Percentiles rank a stretch among this genome's conserved stretches.
These are phyloP conservation scores for Anoplopoma fimbria DNA, from an alignment of 2,113 vertebrate genomes.

Conservation along the genomic window DNA sequence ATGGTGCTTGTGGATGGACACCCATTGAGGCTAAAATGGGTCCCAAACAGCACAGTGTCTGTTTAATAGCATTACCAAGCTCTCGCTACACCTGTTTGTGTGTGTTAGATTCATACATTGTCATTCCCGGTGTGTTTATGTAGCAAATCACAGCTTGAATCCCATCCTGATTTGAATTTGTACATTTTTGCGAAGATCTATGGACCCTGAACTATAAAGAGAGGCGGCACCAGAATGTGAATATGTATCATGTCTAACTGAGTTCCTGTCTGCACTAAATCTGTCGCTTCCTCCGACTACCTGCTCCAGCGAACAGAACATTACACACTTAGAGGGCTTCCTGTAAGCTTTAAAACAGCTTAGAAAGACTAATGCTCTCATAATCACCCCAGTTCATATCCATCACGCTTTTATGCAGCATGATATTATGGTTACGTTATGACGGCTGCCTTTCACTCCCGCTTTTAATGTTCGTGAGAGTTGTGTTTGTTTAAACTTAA, in stretches of 20 bases:
- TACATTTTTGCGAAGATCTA: conserved; percentile 23
- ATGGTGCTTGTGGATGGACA: conserved; percentile 56
- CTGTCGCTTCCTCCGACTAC: conserved; percentile 40
- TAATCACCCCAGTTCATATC: conserved; percentile 61
- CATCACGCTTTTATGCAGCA: conserved; percentile 56
- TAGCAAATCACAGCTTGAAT: conserved; percentile 49
- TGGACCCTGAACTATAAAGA: conserved; percentile 4
- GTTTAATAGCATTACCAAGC: conserved; percentile 40
- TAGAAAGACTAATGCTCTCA: conserved; percentile 60
- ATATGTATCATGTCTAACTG: conserved; percentile 31
- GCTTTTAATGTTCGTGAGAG: conserved; percentile 33
- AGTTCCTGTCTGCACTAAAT: conserved; percentile 48
- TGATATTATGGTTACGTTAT: conserved; percentile 42
- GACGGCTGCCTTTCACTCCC: conserved; percentile 33
- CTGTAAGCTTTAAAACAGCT: conserved; percentile 58
- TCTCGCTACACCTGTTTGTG: conserved; percentile 48
- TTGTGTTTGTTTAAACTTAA: conserved; percentile 48
- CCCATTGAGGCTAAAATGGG: conserved; percentile 37
- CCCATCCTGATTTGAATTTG: conserved; percentile 29
- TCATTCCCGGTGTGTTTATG: conserved; percentile 55
- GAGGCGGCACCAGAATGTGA: conserved; percentile 26
- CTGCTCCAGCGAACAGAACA: conserved; percentile 34
- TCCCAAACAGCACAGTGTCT: conserved; percentile 38
- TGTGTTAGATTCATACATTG: conserved; percentile 49
- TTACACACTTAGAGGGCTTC: conserved; percentile 42